Base-by-base conservation (phyloP, 2,113 vertebrate genomes). In the Leptosomus discolor region DNA sequence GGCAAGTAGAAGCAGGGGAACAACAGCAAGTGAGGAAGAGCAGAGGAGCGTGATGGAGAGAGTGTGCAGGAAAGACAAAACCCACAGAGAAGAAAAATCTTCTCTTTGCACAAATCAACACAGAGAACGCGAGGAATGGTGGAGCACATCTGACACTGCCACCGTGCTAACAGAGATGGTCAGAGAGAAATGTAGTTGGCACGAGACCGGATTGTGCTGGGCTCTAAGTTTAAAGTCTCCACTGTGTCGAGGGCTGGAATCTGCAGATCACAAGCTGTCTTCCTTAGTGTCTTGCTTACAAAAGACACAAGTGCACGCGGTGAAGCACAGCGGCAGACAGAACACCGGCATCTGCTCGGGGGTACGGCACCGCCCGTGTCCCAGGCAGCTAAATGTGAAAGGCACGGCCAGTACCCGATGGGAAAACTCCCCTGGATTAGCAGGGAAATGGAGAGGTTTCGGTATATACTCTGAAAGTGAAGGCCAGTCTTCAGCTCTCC, bases 301-400 rank as follows among this genome's bases (percentile, higher is more conserved):
- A n/a, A 22, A 36, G 58, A 8, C 34, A 23, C 0, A 1, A 15
- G 43, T 3, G 36, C 54, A 23, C 3, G 6, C 26, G 29, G 36
- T 5, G 15, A 17, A 23, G 80, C 15, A 9, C 63, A 5, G 64
- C 1, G 22, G 53, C 64, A 69, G 21, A 34, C 2, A 37, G 13
- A 15, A 43, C 16, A 9, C 27, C 5, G 17, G 53, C 27, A 26
- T 8, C 78, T 37, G 63, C 41, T 15, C 10, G 3, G 6, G 63
- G 27, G 41, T 9, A 23, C 9, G 8, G 76, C 60, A 27, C 34
- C 15, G 48, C 4, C 50, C 8, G 5, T 15, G 50, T 11, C 78
- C 26, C 65, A 4, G 54, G 80, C 56, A 51, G 45, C 67, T n/a
- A 13, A 23, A 2, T 6, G 37, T 24, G 32, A 36, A 26, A 36